Evolutionary conservation across 2,113 vertebrate species (phyloP).

Genomic region (Scatophagus argus): DNA sequence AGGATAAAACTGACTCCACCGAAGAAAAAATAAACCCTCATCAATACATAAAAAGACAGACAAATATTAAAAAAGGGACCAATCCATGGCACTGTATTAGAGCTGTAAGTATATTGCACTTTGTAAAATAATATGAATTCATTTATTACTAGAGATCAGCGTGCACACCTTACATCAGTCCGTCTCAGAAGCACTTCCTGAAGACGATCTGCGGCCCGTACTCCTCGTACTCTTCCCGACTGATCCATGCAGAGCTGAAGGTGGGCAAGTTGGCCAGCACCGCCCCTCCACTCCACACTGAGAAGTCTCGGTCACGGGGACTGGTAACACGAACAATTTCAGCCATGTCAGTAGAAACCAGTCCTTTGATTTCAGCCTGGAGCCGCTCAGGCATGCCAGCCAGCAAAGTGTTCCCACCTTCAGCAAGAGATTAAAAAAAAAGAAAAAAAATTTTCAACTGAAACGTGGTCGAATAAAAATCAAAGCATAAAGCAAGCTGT

Average conservation of each 20-base stretch:
- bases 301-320: constrained; percentile 77
- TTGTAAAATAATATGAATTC: not conserved
- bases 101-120: constrained; percentile 40
- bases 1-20: not conserved
- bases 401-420: constrained; percentile 84
- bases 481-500: not conserved
- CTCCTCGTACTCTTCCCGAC: constrained; percentile 80
- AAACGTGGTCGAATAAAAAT: not conserved
- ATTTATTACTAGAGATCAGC: not conserved
- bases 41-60: not conserved
- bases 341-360: constrained; percentile 58
- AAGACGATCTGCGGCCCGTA: constrained; percentile 79
- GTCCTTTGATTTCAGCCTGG: constrained; percentile 68
- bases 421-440: not conserved
- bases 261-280: constrained; percentile 72
- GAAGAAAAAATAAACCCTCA: no score
- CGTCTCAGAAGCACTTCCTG: constrained; percentile 84
- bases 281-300: constrained; percentile 83
- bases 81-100: not conserved
- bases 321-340: constrained; percentile 69
- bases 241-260: constrained; percentile 79
- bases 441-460: no score
- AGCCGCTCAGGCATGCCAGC: constrained; percentile 78
- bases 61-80: not conserved
- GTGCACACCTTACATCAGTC: not conserved